Base-by-base conservation (phyloP, 2,797 vertebrate species). In the Euthynnus affinis region DNA sequence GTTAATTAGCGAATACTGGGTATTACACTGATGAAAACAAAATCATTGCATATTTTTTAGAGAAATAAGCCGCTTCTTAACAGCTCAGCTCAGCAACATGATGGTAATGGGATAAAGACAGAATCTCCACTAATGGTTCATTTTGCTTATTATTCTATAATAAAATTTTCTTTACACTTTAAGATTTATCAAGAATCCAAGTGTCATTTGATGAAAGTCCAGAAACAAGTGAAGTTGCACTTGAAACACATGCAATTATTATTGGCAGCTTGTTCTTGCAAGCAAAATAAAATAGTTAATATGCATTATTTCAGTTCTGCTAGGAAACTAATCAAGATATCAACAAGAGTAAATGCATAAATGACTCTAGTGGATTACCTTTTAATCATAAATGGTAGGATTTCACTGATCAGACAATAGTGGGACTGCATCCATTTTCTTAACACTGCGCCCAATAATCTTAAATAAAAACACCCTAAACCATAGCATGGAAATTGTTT, bases 41-140 rank as follows among this genome's bases (percentile, higher is more conserved):
- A 29, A 23, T 56, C 9, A 32, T 52, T n/a, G 6, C 7, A 34
- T 23, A 3, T 10, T 10, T 40, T 46, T 25, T 0, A 32, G 10
- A 22, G 44, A 17, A 25, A 78, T 13, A 12, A 10, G 5, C 9
- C 1, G 63, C 61, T 46, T 60, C 32, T 44, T n/a, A 37, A 37
- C 37, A 52, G 34, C 53, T 58, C 22, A 44, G 71, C 25, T 71
- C 23, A 61, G 15, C 49, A 48, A 25, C 29, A 29, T 29, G 32
- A 29, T 51, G 6, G 58, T 58, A 40, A 48, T 18, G 2, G 18
- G 62, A 29, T 57, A 57, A 37, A n/a, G n/a, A n/a, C n/a, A n/a
- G n/a, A n/a, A n/a, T n/a, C n/a, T n/a, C n/a, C n/a, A n/a, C n/a
- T n/a, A n/a, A n/a, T n/a, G n/a, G n/a, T n/a, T n/a, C n/a, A n/a